Percentiles rank a stretch among this genome's conserved stretches.
phyloP scores from a whole-genome alignment of 2,888 invertebrate species.

The Sesia apiformis region DNA sequence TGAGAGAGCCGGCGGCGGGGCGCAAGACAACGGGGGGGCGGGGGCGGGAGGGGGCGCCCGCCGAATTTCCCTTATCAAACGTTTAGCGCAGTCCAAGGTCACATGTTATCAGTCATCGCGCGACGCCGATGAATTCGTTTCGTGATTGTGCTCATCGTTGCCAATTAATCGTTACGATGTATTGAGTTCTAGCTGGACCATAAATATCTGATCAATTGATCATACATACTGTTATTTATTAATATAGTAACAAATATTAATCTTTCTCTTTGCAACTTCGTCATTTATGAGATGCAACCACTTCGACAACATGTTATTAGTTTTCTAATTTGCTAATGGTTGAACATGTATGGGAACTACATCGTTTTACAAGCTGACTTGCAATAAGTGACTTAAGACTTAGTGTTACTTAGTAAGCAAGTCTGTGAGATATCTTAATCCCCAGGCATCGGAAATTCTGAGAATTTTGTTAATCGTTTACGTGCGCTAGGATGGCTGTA shows the following conservation, averaged over 20 bases:
- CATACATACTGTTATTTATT: too few relatives aligned
- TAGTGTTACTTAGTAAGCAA: too few relatives aligned
- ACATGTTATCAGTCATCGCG: constrained; percentile 52
- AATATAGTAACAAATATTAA: too few relatives aligned
- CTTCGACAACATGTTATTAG: too few relatives aligned
- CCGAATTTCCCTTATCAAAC: constrained; percentile 66
- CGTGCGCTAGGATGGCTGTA: neutral
- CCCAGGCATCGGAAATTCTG: too few relatives aligned
- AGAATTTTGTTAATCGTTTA: neutral
- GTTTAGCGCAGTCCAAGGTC: constrained; percentile 60
- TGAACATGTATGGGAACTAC: too few relatives aligned
- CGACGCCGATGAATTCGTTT: constrained; percentile 47
- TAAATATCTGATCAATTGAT: neutral
- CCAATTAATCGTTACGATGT: constrained; percentile 23
- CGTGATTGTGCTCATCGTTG: constrained; percentile 53
- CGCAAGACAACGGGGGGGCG: constrained; percentile 6
- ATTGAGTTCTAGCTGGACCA: constrained; percentile 1
- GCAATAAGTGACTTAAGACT: too few relatives aligned
- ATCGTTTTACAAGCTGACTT: too few relatives aligned
- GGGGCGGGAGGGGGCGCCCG: constrained; percentile 25
- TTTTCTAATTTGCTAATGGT: too few relatives aligned
- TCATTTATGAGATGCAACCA: too few relatives aligned
- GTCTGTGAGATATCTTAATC: too few relatives aligned
- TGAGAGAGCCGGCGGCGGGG: constrained; percentile 26
- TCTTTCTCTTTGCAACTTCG: too few relatives aligned